Evolutionary conservation across 2,888 invertebrate genomes (phyloP), one percentile per base, ranked within the genome.

Genomic region (Prionchulus punctatus): DNA sequence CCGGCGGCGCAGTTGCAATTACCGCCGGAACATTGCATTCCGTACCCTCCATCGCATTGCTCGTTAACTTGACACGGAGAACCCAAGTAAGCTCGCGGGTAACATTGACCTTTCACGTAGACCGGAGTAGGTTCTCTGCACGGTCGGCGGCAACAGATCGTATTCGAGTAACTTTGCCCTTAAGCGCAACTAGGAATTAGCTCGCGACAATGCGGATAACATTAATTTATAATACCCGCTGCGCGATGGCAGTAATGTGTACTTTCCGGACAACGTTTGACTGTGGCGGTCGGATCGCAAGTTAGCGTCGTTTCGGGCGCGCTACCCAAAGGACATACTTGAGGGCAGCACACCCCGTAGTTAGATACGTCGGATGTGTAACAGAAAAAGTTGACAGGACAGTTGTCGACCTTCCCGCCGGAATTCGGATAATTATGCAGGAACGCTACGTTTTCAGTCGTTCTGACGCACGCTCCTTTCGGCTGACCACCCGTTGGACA

Each of bases 1-100:
- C 50, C 50, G 12, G 27, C 7, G 4, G 27, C 12, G 30, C 50
- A 49, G n/a, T n/a, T 7, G 50, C 50, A 49, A 28, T 7, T 12
- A 18, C 50, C 50, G 7, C 30, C 30, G 12, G 50, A 18, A 21
- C 56, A 56, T 23, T 21, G 3, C 56, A 56, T 56, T 3, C 52
- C 47, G 3, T 53, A 23, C 2, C 56, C 56, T 18, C 56, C 52
- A 27, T 56, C 56, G 43, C 56, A 56, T 26, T 56, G 56, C 21
- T 51, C 51, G 25, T 53, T 47, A 7, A 30, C 27, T 3, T n/a
- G n/a, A 30, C 56, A 56, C 2, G 51, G 21, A 2, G 31, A 26
- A 21, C 54, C 54, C 4, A 27, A 7, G 2, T 27, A 43, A 2
- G 56, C 31, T 21, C 25, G 2, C 7, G 43, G 42, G 23, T 43